Conservation (phyloP, 2,888 invertebrate species). For the Caenorhabditis sp. region DNA sequence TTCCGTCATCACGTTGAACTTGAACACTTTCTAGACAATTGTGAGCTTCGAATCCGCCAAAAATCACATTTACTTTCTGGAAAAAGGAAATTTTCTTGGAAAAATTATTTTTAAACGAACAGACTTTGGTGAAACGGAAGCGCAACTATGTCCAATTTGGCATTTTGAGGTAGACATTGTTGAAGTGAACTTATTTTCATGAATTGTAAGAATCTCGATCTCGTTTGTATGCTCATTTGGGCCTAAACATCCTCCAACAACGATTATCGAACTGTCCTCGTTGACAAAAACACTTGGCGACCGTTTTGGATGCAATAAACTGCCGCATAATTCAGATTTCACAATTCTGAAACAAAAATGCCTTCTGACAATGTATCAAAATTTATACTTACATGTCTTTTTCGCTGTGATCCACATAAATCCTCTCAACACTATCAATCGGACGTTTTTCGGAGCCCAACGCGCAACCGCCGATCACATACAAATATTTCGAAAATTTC, state of each 20-base stretch:
- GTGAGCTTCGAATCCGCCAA: conserved; percentile 42
- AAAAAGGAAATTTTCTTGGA: conserved; percentile 2
- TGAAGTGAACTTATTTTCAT: neutral
- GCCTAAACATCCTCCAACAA: conserved; percentile 19
- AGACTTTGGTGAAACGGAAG: conserved; percentile 16
- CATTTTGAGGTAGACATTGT: neutral
- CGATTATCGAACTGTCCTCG: neutral
- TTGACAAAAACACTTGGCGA: conserved; percentile 21
- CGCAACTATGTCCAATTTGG: conserved; percentile 22
- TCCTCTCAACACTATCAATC: conserved; percentile 12
- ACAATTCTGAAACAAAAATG: neutral
- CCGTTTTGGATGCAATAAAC: conserved; percentile 10
- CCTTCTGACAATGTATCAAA: neutral
- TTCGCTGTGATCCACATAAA: neutral
- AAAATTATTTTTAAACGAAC: conserved; percentile 6
- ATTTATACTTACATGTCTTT: neutral
- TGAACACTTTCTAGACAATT: conserved; percentile 33
- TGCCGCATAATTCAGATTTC: conserved; percentile 14
- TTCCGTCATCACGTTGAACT: conserved; percentile 1
- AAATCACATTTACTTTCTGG: conserved; percentile 23
- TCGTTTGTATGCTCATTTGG: conserved; percentile 23
- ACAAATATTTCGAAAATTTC: conserved; percentile 10
- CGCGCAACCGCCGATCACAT: conserved; percentile 31
- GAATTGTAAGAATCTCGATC: conserved; percentile 10
- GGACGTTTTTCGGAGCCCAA: conserved; percentile 24